Evolutionary conservation across 2,797 vertebrate genomes (phyloP), one percentile per base, ranked within the genome.

Genomic region (Sparidentex hasta): DNA sequence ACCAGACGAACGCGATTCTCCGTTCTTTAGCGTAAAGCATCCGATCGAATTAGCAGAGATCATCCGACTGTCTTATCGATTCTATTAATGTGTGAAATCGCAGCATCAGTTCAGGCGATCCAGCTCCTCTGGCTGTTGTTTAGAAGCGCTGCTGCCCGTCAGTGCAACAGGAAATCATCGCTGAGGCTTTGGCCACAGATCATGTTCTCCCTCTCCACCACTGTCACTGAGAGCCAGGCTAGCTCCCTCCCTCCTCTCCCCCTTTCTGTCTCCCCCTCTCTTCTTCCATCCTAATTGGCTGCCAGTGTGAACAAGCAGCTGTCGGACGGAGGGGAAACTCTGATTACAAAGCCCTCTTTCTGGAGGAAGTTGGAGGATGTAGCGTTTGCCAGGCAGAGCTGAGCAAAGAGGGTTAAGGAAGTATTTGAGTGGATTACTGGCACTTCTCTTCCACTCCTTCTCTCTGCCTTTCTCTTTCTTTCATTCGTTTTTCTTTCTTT

Each of bases 361-460:
- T 70, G 82, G 80, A 84, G 75, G 71, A 78, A 63, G 74, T 65
- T 29, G 63, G 78, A 90, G 88, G 89, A 90, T 78, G 87, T 74
- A 20, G 80, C 55, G 87, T 87, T 91, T 90, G 90, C 90, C 91
- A 91, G 85, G 72, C 87, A 67, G 86, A 83, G 86, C 85, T 61
- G 50, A 80, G 74, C 85, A 66, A 80, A 88, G 79, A 78, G 81
- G 78, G 78, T 54, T 83, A 87, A 93, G 87, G 88, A 94, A 91
- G 93, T 82, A 71, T 93, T 89, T 91, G 90, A 92, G 90, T 93
- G 91, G 91, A 92, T 93, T 91, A 87, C 82, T 87, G 74, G 52
- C 66, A 76, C 54, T 80, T 84, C 84, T 74, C 69, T 65, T 80
- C 73, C 59, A 50, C 65, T 86, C 61, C 27, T 61, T 44, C 71